Base-by-base conservation (phyloP, 2,888 invertebrate genomes). In the Drepana falcataria region DNA sequence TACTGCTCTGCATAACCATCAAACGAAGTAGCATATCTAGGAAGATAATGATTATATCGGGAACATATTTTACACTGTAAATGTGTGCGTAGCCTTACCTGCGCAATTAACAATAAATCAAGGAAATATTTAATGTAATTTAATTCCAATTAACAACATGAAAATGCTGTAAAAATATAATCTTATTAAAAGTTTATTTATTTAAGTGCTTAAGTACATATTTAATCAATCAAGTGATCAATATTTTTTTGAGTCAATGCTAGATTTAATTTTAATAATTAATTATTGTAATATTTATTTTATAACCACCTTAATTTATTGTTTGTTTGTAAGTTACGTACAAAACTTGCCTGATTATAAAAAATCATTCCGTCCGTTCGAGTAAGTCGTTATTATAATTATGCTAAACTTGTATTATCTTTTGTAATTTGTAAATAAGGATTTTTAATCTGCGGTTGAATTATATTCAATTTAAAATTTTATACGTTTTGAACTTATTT, bases 201-300 rank as follows among this genome's bases (percentile, higher is more conserved):
- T 37, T 0, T 37, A 4, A 44, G 44, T 44, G 6, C 6, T 44
- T 44, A 44, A 9, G 44, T 9, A 44, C 40, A 49, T 48, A 58
- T 58, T 56, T 58, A 55, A 55, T 64, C 58, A 53, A 56, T 64
- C 56, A 51, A 35, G 52, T 51, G 56, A 54, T 48, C 35, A 35
- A 53, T 55, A 41, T 53, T 35, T 9, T 52, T 57, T 59, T 59
- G 62, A 68, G 69, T 68, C 69, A 68, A 57, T 53, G 53, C 57
- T 66, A 68, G 59, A 55, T 53, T 54, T 58, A 56, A 61, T 52
- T 53, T 55, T 55, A 56, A 49, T 47, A 52, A 56, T 60, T 60
- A 66, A 61, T 68, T 66, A 68, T 66, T 66, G 47, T 53, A 65
- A 51, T 47, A 35, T 61, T 63, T 69, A 68, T 65, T 69, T 48